Evolutionary conservation across 2,888 invertebrate genomes (phyloP).

Genomic region (Mythimna vitellina): DNA sequence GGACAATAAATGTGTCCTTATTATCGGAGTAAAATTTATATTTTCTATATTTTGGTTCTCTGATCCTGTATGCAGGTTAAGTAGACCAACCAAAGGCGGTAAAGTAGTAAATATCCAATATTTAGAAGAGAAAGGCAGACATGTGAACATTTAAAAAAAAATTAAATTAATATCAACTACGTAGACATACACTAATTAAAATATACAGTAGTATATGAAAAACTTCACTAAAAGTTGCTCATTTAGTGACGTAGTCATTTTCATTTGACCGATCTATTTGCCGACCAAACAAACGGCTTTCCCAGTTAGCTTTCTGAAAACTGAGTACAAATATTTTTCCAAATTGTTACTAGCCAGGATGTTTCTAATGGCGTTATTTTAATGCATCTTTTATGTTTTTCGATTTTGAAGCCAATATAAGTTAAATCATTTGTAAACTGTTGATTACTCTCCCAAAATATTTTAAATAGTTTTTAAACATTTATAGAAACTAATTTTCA

Average conservation of each 20-base stretch:
- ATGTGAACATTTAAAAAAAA: background rate
- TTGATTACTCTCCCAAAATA: too few species aligned
- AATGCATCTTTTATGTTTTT: background rate
- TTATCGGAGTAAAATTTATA: background rate
- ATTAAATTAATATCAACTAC: background rate
- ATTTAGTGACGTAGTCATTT: slow-evolving; percentile 5
- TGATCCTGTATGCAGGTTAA: too few species aligned
- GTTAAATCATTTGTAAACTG: background rate
- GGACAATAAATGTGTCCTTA: background rate
- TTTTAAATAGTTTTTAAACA: slow-evolving; percentile 10
- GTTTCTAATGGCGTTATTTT: background rate
- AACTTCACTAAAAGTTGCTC: background rate
- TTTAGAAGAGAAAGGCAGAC: slow-evolving; percentile 6
- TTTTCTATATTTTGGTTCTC: too few species aligned
- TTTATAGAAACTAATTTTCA: slow-evolving; percentile 41
- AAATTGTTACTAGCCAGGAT: background rate
- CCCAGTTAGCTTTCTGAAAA: background rate
- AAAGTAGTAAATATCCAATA: background rate
- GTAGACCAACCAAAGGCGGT: background rate
- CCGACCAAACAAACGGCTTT: background rate
- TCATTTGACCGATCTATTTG: slow-evolving; percentile 8
- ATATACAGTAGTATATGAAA: background rate
- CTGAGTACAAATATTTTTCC: background rate
- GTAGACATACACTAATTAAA: background rate
- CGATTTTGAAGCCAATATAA: background rate